phyloP scores from a whole-genome alignment of 2,797 vertebrate genomes.

The Galagoides demidoff region DNA sequence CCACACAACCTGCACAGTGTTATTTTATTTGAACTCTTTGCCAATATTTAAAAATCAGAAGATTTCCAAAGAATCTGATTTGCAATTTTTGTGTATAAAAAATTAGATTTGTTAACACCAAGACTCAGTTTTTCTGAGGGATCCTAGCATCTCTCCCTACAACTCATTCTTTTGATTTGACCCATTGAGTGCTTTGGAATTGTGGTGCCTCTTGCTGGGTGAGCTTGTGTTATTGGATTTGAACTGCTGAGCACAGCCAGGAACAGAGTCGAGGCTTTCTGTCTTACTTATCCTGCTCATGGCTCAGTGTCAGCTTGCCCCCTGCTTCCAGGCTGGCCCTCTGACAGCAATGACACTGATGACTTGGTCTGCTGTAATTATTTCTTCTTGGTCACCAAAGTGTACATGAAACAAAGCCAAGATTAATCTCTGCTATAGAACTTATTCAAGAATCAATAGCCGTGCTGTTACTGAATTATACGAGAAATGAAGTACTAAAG shows the following conservation, averaged over 20 bases:
- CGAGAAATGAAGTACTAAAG: constrained; percentile 59
- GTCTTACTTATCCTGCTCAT: not conserved
- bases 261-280: constrained; percentile 6
- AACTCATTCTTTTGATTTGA: not conserved
- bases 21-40: not conserved
- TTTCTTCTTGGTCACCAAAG: constrained; percentile 47
- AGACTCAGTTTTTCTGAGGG: not conserved
- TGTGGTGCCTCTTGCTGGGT: not conserved
- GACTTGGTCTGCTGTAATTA: constrained; percentile 47
- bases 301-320: constrained; percentile 23
- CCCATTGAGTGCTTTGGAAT: not conserved
- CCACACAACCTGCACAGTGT: not conserved
- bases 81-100: not conserved
- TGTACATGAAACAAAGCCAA: constrained; percentile 56
- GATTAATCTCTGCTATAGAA: constrained; percentile 62
- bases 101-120: not conserved
- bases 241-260: not conserved
- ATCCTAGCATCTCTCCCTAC: not conserved
- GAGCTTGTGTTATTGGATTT: constrained; percentile 23
- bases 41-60: not conserved
- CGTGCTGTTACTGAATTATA: constrained; percentile 60
- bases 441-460: constrained; percentile 56
- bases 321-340: not conserved
- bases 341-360: constrained; percentile 33
- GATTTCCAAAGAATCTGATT: not conserved